Evolutionary conservation across 2,888 invertebrate species (phyloP).

Genomic region (Resseliella maxima): DNA sequence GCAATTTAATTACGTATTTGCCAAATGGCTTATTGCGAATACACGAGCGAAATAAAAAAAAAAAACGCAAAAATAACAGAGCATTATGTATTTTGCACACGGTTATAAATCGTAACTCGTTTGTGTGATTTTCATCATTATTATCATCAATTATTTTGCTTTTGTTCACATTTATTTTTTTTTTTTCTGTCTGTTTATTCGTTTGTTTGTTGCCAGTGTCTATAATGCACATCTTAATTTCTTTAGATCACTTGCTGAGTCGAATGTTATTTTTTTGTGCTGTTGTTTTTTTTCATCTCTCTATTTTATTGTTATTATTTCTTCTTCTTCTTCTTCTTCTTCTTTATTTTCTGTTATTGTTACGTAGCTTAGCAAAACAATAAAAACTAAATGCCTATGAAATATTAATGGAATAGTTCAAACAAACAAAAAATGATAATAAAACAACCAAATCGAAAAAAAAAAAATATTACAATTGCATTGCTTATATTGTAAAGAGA

Average conservation of each 20-base stretch:
- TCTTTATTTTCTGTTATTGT: too few relatives aligned
- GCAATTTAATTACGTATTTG: slow-evolving; percentile 37
- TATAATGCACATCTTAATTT: slow-evolving; percentile 24
- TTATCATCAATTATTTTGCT: slow-evolving; percentile 11
- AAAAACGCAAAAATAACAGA: background rate
- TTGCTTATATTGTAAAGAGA: background rate
- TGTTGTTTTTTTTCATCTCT: background rate
- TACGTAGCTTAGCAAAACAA: slow-evolving; percentile 8
- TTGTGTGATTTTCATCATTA: slow-evolving; percentile 35
- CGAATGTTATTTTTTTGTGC: background rate
- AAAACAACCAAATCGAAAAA: background rate
- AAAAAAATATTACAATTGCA: background rate
- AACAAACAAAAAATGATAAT: slow-evolving; percentile 39
- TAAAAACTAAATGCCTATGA: slow-evolving; percentile 15
- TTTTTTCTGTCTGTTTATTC: too few relatives aligned
- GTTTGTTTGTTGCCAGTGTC: background rate
- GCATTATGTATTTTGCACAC: background rate
- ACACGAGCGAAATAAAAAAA: too few relatives aligned
- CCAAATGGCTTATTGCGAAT: background rate
- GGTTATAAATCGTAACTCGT: background rate
- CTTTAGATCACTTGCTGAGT: background rate
- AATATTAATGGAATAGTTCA: slow-evolving; percentile 18
- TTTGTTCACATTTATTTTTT: background rate
- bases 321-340: too few relatives aligned
- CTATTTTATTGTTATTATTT: too few relatives aligned